phyloP scores from a whole-genome alignment of 2,888 invertebrate genomes.

The Trichopria drosophilae region DNA sequence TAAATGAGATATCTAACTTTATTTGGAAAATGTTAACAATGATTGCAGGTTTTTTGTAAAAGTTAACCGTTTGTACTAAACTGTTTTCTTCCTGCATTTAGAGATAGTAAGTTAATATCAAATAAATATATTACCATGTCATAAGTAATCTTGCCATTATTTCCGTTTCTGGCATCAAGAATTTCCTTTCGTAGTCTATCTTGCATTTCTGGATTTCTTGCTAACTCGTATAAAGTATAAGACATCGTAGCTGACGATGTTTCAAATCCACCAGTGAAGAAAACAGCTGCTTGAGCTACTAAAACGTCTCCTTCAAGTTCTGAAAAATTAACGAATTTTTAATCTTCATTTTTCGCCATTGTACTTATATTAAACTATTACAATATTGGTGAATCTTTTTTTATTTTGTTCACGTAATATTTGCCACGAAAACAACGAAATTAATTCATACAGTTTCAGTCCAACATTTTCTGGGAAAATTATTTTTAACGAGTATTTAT shows the following conservation, averaged over 20 bases:
- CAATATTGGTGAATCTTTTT: no score
- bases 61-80: no score
- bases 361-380: no score
- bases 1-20: no score
- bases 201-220: slow-evolving; percentile 43
- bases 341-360: no score
- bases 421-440: no score
- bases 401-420: no score
- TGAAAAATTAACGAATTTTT: slow-evolving; percentile 54
- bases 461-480: no score
- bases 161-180: slow-evolving; percentile 30
- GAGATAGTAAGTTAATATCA: not conserved
- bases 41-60: no score
- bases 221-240: slow-evolving; percentile 45
- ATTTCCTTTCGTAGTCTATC: slow-evolving; percentile 42
- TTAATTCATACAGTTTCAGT: no score
- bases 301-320: slow-evolving; percentile 47
- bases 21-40: no score
- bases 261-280: slow-evolving; percentile 50
- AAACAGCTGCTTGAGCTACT: slow-evolving; percentile 45
- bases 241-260: slow-evolving; percentile 44
- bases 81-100: not conserved
- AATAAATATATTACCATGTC: slow-evolving; percentile 45
- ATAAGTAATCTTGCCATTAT: slow-evolving; percentile 44
- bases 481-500: no score